phyloP scores from a whole-genome alignment of 2,113 vertebrate species.

The Ramphastos sulfuratus region DNA sequence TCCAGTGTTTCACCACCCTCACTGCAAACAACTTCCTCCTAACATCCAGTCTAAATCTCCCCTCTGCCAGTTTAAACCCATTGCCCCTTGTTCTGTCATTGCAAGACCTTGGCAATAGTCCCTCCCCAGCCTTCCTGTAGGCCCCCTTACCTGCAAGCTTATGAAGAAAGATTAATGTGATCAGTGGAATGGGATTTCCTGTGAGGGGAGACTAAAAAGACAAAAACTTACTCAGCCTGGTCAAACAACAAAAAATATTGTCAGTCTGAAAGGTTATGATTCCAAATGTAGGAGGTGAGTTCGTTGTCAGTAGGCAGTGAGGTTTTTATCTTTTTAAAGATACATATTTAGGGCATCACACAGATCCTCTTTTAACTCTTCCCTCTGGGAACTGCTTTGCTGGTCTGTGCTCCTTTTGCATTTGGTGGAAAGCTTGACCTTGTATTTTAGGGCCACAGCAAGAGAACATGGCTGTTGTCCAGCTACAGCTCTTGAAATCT shows the following conservation, averaged over 20 bases:
- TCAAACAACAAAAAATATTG: neutral
- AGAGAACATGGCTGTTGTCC: neutral
- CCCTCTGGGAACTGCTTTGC: neutral
- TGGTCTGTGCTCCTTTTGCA: neutral
- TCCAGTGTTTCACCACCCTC: no score
- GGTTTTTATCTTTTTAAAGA: neutral
- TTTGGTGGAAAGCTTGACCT: neutral
- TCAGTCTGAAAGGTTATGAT: neutral
- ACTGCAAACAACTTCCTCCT: no score
- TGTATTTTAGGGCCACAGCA: neutral
- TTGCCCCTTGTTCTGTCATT: no score
- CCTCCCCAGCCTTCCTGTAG: no score
- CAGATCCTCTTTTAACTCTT: neutral
- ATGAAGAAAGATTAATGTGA: neutral
- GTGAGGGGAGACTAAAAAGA: neutral
- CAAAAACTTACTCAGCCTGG: neutral
- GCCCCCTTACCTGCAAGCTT: neutral
- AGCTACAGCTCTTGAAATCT: neutral
- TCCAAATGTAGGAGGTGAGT: neutral
- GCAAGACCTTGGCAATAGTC: no score
- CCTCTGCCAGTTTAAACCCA: no score
- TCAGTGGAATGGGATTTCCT: neutral
- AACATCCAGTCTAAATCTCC: no score
- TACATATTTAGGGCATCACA: neutral
- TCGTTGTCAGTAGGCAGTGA: neutral